Evolutionary conservation across 37 sponge, comb jelly and placozoan species (phyloP).

Genomic region (Spongilla lacustris): DNA sequence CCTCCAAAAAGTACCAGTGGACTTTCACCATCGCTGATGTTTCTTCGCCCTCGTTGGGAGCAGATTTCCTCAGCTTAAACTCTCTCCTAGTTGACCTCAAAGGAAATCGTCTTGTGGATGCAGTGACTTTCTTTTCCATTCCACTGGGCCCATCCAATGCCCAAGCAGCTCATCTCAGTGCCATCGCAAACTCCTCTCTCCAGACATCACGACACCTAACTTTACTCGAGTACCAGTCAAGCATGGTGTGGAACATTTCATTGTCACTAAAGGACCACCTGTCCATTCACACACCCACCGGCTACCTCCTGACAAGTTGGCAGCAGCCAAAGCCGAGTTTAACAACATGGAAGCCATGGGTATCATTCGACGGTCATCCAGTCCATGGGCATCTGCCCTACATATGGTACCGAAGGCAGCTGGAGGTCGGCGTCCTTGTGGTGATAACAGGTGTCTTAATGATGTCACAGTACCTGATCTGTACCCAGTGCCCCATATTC

Average conservation of each 20-base stretch:
- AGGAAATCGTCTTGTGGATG: conserved; percentile 24
- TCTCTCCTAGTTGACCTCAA: conserved; percentile 40
- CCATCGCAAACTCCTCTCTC: conserved; percentile 19
- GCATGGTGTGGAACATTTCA: conserved; percentile 37
- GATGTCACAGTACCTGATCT: conserved; percentile 32
- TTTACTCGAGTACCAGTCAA: conserved; percentile 14
- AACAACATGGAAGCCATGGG: conserved; percentile 30
- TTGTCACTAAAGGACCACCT: conserved; percentile 51
- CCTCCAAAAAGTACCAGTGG: conserved; percentile 9
- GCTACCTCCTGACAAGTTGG: conserved; percentile 28
- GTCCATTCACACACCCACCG: conserved; percentile 35
- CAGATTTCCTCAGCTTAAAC: conserved; percentile 38
- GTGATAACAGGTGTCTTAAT: conserved; percentile 33
- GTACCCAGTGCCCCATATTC: conserved; percentile 34
- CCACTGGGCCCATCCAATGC: background rate
- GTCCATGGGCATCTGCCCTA: conserved; percentile 38
- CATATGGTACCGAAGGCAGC: conserved; percentile 61
- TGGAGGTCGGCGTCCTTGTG: conserved; percentile 65
- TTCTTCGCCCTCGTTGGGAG: conserved; percentile 23
- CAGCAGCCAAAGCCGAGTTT: conserved; percentile 29
- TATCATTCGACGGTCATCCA: conserved; percentile 42
- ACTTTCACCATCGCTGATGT: conserved; percentile 19
- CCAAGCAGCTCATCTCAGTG: conserved; percentile 13
- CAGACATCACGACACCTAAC: conserved; percentile 37
- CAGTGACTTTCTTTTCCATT: conserved; percentile 6